phyloP scores from a whole-genome alignment of 2,888 invertebrate species.

The Caenorhabditis auriculariae region DNA sequence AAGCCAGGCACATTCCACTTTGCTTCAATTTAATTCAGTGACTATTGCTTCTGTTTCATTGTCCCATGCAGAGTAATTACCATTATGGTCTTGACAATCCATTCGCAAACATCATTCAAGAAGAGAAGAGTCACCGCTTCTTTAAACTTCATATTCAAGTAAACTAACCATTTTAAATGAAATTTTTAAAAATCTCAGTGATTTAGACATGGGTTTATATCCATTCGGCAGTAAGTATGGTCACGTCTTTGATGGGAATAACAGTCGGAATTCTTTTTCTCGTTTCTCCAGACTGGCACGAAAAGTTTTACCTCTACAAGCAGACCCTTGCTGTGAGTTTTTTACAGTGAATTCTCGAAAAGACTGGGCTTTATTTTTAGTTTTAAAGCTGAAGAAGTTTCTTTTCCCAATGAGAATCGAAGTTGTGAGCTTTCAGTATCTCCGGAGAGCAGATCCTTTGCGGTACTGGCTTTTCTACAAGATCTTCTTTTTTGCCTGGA shows the following conservation, averaged over 20 bases:
- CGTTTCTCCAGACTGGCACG: constrained; percentile 33
- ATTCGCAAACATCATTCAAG: constrained; percentile 15
- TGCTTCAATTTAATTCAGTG: too few species aligned
- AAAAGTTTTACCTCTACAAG: constrained; percentile 27
- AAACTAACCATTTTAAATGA: neutral
- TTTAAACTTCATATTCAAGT: constrained; percentile 29
- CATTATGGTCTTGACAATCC: constrained; percentile 5
- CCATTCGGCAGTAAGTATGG: constrained; percentile 17
- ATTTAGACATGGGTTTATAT: constrained; percentile 42
- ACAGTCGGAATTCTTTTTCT: constrained; percentile 27
- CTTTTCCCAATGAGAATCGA: neutral
- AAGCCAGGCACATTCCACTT: too few species aligned
- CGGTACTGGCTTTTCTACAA: constrained; percentile 39
- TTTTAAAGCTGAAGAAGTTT: too few species aligned
- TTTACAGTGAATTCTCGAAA: neutral
- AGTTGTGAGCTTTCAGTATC: constrained; percentile 22
- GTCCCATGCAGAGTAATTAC: too few species aligned
- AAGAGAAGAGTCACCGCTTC: constrained; percentile 18
- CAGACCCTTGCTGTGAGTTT: constrained; percentile 29
- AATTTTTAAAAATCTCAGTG: neutral
- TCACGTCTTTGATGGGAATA: constrained; percentile 28
- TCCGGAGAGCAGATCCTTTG: constrained; percentile 24
- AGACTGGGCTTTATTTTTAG: too few species aligned
- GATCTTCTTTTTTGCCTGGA: constrained; percentile 27
- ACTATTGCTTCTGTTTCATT: too few species aligned